Evolutionary conservation across 2,888 invertebrate species (phyloP), one percentile per base, ranked within the genome.

Genomic region (Seira musarum): DNA sequence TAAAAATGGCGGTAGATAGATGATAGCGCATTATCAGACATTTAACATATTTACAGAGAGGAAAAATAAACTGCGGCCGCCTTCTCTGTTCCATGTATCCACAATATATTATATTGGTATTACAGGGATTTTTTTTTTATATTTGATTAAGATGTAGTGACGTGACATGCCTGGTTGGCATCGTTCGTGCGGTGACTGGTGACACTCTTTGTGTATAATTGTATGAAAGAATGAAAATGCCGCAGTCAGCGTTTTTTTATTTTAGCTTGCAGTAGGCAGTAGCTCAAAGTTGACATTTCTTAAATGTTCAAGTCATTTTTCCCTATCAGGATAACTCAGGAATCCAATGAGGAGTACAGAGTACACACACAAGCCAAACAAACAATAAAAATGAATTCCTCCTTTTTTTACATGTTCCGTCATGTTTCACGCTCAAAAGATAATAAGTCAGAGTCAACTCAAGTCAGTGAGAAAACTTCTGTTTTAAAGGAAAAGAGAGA

Each of bases 341-440:
- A 80, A 80, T 80, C 74, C 53, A 46, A 80, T 71, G 57, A n/a
- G n/a, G 57, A 57, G 80, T n/a, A n/a, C n/a, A n/a, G n/a, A n/a
- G n/a, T n/a, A n/a, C n/a, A n/a, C n/a, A n/a, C 80, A 80, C 80
- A 80, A 80, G 80, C 80, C 80, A 80, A 80, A 72, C 49, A 71
- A 66, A 68, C 17, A 66, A 69, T 74, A 80, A 68, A 72, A 72
- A 64, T n/a, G n/a, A 70, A 73, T 69, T 67, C 74, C 69, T 80
- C 57, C 65, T 80, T 80, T 73, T 40, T 53, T 67, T 57, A n/a
- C 57, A 57, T n/a, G 57, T 57, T 57, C 6, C 6, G 13, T 46
- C 13, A 46, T 46, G 6, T 46, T 46, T 46, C 61, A 61, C 15
- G 19, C 10, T 15, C 15, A 24, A 30, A 30, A 64, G 30, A 64